Evolutionary conservation across 2,888 invertebrate species (phyloP).

Genomic region (Ichneumoninae sp.): DNA sequence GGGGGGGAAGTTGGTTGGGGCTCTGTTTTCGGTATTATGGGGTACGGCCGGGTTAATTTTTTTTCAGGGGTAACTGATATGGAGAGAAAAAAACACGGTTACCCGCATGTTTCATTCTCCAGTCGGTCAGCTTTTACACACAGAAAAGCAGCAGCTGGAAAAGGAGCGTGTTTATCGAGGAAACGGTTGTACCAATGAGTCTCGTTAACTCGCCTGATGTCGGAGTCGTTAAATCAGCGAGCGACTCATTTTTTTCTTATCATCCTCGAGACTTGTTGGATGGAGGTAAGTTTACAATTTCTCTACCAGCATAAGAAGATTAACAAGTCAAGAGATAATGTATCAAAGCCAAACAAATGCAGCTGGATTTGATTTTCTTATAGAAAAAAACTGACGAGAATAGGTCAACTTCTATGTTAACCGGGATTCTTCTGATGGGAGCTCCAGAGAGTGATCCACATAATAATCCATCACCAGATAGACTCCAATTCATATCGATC

Average conservation of each 20-base stretch:
- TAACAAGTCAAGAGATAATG: background rate
- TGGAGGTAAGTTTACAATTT: constrained; percentile 16
- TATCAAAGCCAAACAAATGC: no score
- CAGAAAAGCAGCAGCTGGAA: constrained; percentile 43
- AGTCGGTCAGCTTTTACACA: constrained; percentile 19
- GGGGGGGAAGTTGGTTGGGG: background rate
- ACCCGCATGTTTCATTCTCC: constrained; percentile 49
- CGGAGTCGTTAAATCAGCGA: constrained; percentile 36
- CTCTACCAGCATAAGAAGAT: constrained; percentile 28
- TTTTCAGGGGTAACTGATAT: constrained; percentile 14
- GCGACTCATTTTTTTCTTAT: constrained; percentile 19
- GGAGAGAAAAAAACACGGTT: constrained; percentile 1
- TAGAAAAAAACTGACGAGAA: background rate
- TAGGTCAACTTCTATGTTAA: background rate
- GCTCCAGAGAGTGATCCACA: background rate
- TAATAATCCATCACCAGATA: background rate
- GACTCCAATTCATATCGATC: background rate
- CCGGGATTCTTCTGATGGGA: background rate
- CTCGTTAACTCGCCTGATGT: constrained; percentile 45
- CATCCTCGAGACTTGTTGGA: background rate
- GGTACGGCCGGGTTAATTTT: constrained; percentile 4
- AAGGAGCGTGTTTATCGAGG: constrained; percentile 39
- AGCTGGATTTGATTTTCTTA: background rate
- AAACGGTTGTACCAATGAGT: constrained; percentile 45
- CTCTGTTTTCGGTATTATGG: constrained; percentile 4